Base-by-base conservation (phyloP, 1,140 invertebrate genomes). In the Nebria ingens region DNA sequence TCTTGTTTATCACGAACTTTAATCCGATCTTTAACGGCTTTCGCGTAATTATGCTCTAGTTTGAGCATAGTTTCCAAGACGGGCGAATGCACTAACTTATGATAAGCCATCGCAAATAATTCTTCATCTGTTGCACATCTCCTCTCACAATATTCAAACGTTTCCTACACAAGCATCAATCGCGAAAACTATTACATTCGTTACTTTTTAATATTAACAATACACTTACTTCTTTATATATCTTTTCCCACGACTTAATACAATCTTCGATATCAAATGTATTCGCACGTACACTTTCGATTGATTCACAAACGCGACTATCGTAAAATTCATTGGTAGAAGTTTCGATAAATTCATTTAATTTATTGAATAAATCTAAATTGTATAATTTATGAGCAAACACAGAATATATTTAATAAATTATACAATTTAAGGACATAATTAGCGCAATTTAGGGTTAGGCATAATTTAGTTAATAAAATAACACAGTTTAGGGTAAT, bases 51-150 rank as follows among this genome's bases (percentile, higher is more conserved):
- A 64, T 90, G 83, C 71, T 92, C 89, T 29, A 87, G 76, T 65
- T 87, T 83, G 1, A 92, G 73, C 63, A 93, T 84, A 0, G 85
- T 85, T 67, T 88, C 84, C 19, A 92, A 66, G 3, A 87, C 85
- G 13, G 87, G 86, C 1, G 87, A 90, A 71, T 92, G 89, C 2
- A 92, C 87, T 29, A 93, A 67, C 61, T 80, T 79, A 51, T 68
- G 88, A 70, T 91, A 93, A 54, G 87, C 87, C 53, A 85, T 82
- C 13, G 87, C 84, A 76, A 89, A 88, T 38, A 91, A 72, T 65
- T 87, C 83, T 65, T 87, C 84, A 71, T 89, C 84, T 2, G 82
- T 83, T 13, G 85, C 80, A 50, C 84, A 83, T 53, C 83, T 76
- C 38, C 80, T 79, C 63, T 85, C 81, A 0, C 80, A 79, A 72